These are phyloP conservation scores for Mycteria americana DNA, from an alignment of 2,797 vertebrate genomes.

Conservation along the genomic window DNA sequence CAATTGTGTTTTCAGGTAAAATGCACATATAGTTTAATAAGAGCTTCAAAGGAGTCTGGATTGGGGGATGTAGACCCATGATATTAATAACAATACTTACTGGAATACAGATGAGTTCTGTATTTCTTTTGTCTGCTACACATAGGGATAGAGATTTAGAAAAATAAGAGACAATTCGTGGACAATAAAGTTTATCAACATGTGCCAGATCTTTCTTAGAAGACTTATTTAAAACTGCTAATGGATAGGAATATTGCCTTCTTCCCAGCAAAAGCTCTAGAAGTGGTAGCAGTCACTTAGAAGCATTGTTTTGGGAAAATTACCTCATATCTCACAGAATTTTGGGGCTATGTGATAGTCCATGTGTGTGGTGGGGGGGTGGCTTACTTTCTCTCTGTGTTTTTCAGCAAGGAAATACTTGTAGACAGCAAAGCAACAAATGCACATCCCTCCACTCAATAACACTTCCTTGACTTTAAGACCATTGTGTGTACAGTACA, in stretches of 20 bases:
- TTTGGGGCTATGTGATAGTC: background rate
- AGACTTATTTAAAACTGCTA: background rate
- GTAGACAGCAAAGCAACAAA: background rate
- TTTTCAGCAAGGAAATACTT: background rate
- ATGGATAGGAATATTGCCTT: background rate
- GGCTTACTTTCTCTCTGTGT: background rate
- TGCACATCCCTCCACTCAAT: background rate
- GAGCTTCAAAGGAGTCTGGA: background rate
- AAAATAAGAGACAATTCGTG: background rate
- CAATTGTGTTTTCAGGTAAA: background rate
- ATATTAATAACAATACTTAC: background rate
- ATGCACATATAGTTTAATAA: background rate
- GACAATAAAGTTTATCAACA: background rate
- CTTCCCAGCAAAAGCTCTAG: background rate
- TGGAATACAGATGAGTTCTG: background rate
- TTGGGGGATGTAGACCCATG: background rate
- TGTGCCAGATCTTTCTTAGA: background rate
- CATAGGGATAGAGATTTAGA: background rate
- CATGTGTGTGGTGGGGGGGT: rapidly evolving
- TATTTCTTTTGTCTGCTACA: background rate
- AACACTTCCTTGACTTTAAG: background rate
- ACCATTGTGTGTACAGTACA: background rate
- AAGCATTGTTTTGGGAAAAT: background rate
- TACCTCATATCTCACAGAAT: background rate
- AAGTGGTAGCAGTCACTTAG: background rate